Conservation (phyloP, 1,140 invertebrate species). For the Paracyclopina nana region DNA sequence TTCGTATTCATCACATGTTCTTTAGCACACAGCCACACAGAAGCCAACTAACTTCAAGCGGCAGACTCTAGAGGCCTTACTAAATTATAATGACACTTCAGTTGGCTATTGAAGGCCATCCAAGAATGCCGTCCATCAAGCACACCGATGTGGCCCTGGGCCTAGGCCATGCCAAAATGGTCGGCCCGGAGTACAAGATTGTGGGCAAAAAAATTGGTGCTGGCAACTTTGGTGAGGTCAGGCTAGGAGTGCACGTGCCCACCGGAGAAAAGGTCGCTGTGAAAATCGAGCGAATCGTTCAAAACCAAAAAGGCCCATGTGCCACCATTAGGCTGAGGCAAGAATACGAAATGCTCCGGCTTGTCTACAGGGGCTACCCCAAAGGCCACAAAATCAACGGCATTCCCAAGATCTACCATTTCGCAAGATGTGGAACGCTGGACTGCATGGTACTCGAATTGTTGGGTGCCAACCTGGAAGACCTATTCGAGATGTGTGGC, state of each 20-base stretch:
- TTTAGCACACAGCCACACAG: no score
- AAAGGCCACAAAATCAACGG: constrained; percentile 13
- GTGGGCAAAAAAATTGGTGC: constrained; percentile 14
- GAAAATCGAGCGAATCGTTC: constrained; percentile 2
- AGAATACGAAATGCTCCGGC: constrained; percentile 7
- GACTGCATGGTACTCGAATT: constrained; percentile 42
- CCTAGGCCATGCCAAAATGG: constrained; percentile 3
- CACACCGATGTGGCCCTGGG: not conserved
- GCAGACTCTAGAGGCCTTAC: no score
- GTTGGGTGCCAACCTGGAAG: constrained; percentile 53
- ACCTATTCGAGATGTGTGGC: constrained; percentile 56
- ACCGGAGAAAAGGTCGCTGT: constrained; percentile 7
- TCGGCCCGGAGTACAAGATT: constrained; percentile 2
- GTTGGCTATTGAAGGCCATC: no score
- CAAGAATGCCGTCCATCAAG: not conserved
- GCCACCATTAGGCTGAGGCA: constrained; percentile 2
- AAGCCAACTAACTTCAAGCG: no score
- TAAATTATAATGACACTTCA: no score
- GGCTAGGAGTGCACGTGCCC: constrained; percentile 4
- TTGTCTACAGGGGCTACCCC: constrained; percentile 4
- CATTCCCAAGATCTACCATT: constrained; percentile 15
- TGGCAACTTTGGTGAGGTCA: constrained; percentile 17
- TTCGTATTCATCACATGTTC: no score
- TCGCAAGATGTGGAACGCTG: constrained; percentile 12
- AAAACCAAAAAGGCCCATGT: not conserved